Evolutionary conservation across 2,797 vertebrate species (phyloP).

Genomic region (Craterocephalus amniculus): DNA sequence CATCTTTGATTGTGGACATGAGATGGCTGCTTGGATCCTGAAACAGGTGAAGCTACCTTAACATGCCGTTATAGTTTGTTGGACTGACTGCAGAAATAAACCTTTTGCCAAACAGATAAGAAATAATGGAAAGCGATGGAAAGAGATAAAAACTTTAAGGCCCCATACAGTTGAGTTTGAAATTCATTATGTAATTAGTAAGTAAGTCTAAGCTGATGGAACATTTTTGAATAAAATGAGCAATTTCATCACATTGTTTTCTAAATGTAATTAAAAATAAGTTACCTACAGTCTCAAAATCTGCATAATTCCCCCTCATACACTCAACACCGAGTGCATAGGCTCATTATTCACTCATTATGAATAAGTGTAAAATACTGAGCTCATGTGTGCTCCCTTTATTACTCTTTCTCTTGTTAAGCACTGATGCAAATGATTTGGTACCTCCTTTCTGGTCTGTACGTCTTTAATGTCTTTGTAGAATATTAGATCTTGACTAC

Average conservation of each 20-base stretch:
- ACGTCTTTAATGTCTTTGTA: constrained; percentile 65
- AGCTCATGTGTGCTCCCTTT: constrained; percentile 36
- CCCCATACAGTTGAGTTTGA: background rate
- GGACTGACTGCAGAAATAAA: background rate
- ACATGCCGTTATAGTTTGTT: constrained; percentile 24
- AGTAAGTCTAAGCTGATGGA: constrained; percentile 1
- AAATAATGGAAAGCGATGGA: background rate
- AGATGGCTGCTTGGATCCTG: constrained; percentile 97
- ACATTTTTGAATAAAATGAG: constrained; percentile 24
- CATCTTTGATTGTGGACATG: constrained; percentile 97
- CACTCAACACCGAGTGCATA: constrained; percentile 18
- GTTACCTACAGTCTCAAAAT: constrained; percentile 45
- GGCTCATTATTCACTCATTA: constrained; percentile 43
- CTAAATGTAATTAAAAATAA: constrained; percentile 51
- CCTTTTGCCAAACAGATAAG: background rate
- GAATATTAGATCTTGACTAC: constrained; percentile 70
- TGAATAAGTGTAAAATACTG: constrained; percentile 50
- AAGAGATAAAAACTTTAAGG: background rate
- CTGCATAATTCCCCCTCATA: constrained; percentile 36
- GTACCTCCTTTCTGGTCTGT: constrained; percentile 44
- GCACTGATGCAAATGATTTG: constrained; percentile 49
- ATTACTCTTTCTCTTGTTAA: constrained; percentile 51
- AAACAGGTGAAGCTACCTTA: constrained; percentile 86
- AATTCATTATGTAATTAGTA: constrained; percentile 1
- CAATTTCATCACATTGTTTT: constrained; percentile 24